These are phyloP conservation scores for Coenonympha glycerion DNA, from an alignment of 2,888 invertebrate genomes.

Conservation along the genomic window DNA sequence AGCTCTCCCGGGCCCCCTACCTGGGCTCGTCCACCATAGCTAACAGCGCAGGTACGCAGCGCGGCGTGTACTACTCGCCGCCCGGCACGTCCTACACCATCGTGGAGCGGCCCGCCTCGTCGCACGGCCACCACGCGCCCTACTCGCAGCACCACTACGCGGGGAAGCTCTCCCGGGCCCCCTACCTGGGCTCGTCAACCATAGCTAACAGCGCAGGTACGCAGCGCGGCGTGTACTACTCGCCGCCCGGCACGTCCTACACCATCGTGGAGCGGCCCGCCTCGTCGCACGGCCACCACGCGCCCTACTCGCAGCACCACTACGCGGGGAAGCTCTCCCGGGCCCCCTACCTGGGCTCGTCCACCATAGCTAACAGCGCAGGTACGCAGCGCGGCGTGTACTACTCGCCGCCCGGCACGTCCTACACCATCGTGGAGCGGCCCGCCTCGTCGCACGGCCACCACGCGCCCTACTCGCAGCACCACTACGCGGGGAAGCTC, in stretches of 20 bases:
- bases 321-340: conserved; percentile 67
- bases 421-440: too few relatives aligned
- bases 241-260: conserved; percentile 93
- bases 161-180: conserved; percentile 72
- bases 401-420: too few relatives aligned
- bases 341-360: conserved; percentile 82
- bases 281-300: conserved; percentile 81
- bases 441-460: too few relatives aligned
- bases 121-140: conserved; percentile 79
- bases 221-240: conserved; percentile 83
- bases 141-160: conserved; percentile 78
- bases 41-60: too few relatives aligned
- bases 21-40: conserved; percentile 80
- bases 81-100: conserved; percentile 93
- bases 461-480: too few relatives aligned
- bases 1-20: conserved; percentile 78
- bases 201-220: conserved; percentile 70
- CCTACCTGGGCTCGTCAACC: conserved; percentile 82
- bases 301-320: conserved; percentile 77
- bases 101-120: conserved; percentile 85
- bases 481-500: too few relatives aligned
- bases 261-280: conserved; percentile 89
- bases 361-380: conserved; percentile 74
- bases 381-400: too few relatives aligned
- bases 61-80: conserved; percentile 88